phyloP scores from a whole-genome alignment of 2,113 vertebrate species.

The Misgurnus anguillicaudatus region DNA sequence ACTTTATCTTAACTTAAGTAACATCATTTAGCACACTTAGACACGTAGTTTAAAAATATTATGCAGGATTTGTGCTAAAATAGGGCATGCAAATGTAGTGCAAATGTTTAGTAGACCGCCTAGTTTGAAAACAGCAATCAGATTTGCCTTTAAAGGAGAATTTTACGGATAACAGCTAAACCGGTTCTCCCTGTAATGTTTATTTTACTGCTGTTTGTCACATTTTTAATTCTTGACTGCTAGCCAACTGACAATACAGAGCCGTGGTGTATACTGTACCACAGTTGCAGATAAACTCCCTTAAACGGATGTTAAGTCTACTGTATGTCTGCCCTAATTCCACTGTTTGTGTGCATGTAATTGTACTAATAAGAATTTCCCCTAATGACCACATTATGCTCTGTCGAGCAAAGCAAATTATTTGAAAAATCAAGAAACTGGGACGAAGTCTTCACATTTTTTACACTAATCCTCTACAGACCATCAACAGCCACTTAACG shows the following conservation, averaged over 20 bases:
- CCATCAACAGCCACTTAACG: conserved; percentile 22
- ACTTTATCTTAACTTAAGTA: no score
- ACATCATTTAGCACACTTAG: no score
- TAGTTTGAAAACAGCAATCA: no score
- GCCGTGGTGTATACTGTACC: background rate
- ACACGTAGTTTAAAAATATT: no score
- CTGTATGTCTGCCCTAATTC: conserved; percentile 26
- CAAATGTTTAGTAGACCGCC: no score
- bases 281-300: background rate
- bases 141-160: no score
- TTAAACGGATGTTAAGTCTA: background rate
- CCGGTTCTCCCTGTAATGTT: background rate
- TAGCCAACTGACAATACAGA: background rate
- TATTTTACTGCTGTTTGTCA: background rate
- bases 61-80: no score
- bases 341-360: background rate
- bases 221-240: background rate
- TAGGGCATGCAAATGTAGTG: no score
- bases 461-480: conserved; percentile 17
- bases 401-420: conserved; percentile 20
- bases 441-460: conserved; percentile 29
- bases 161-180: background rate
- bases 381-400: conserved; percentile 9
- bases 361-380: background rate
- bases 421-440: conserved; percentile 36